Percentiles rank a stretch among this genome's conserved stretches.
Conservation (phyloP, 2,888 invertebrate species). For the Ormia ochracea region DNA sequence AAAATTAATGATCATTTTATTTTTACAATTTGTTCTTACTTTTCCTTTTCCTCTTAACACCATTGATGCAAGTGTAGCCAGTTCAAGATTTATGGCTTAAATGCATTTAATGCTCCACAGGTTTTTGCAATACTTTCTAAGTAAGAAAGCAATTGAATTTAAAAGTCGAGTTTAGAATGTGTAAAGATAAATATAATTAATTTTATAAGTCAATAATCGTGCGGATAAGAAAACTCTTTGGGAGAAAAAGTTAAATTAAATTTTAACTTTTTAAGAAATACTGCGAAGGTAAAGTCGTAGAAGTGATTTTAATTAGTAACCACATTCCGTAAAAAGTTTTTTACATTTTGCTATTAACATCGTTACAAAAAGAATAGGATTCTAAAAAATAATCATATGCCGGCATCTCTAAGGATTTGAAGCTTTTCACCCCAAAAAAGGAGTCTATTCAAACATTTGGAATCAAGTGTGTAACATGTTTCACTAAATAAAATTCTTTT, state of each 20-base stretch:
- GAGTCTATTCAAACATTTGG: no score
- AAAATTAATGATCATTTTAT: slow-evolving; percentile 71
- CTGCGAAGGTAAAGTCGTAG: not conserved
- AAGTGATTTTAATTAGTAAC: not conserved
- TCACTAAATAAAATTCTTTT: no score
- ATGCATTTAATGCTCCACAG: slow-evolving; percentile 16
- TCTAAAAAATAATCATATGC: no score
- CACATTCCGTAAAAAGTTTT: not conserved
- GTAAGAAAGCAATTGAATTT: slow-evolving; percentile 5
- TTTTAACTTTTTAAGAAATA: not conserved
- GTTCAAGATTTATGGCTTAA: slow-evolving; percentile 44
- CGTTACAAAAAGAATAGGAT: no score
- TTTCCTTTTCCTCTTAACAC: slow-evolving; percentile 16
- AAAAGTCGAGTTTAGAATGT: slow-evolving; percentile 42
- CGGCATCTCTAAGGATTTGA: no score
- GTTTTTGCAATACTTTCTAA: not conserved
- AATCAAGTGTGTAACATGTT: no score
- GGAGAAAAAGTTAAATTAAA: not conserved
- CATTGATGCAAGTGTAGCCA: slow-evolving; percentile 14
- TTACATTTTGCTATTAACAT: no score
- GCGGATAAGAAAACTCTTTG: not conserved
- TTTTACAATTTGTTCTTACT: not conserved
- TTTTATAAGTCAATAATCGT: not conserved
- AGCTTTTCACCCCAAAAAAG: no score
- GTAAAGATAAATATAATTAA: slow-evolving; percentile 44